A percentile compares a stretch with the other conserved stretches of the same genome.
phyloP scores from a whole-genome alignment of 1,140 invertebrate genomes.

The Zelostemma sp. region DNA sequence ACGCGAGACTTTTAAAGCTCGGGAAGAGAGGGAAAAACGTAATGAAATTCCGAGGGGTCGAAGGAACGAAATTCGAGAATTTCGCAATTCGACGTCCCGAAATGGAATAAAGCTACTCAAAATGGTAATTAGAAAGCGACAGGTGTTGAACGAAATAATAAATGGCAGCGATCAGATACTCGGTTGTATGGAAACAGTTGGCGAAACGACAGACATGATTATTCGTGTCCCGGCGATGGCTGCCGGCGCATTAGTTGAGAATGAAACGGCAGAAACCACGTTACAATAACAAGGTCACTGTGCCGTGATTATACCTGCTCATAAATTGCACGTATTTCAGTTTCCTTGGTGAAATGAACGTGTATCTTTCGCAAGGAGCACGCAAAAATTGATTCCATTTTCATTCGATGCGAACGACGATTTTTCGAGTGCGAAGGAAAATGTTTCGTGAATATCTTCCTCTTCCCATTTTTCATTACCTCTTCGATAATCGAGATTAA shows the following conservation, averaged over 20 bases:
- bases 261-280: slow-evolving; percentile 9
- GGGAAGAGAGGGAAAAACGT: too few species aligned
- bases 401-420: too few species aligned
- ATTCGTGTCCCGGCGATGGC: background rate
- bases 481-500: too few species aligned
- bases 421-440: background rate
- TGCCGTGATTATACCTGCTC: background rate
- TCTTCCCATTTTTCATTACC: too few species aligned
- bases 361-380: too few species aligned
- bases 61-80: background rate
- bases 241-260: slow-evolving; percentile 2
- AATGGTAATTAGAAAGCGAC: background rate
- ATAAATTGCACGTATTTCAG: background rate
- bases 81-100: background rate
- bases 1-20: too few species aligned
- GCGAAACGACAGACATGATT: slow-evolving; percentile 1
- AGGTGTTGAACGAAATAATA: background rate
- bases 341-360: background rate
- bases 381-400: too few species aligned
- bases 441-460: background rate
- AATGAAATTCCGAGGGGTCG: too few species aligned
- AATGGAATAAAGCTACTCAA: background rate
- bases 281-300: background rate
- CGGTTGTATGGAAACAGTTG: background rate
- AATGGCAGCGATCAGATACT: background rate